A percentile compares a stretch with the other conserved stretches of the same genome.
These are phyloP conservation scores for Dendrocincla tyrannina DNA, from an alignment of 2,797 vertebrate species.

Conservation along the genomic window DNA sequence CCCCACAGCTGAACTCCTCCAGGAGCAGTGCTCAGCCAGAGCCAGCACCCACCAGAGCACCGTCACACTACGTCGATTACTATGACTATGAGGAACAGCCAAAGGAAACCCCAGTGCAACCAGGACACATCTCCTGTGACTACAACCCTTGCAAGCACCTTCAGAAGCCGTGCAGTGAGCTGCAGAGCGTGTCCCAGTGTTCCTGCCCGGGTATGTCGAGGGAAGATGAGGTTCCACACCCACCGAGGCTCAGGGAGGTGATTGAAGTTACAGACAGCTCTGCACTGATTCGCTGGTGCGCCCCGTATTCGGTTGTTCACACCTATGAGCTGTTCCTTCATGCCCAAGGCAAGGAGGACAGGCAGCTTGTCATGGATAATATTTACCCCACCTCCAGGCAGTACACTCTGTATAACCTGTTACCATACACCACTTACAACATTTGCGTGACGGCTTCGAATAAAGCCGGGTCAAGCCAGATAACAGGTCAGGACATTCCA, in stretches of 20 bases:
- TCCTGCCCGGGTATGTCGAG: constrained; percentile 70
- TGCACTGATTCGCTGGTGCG: constrained; percentile 77
- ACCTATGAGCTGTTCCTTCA: constrained; percentile 71
- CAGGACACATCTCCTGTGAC: constrained; percentile 39
- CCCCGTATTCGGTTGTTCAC: constrained; percentile 76
- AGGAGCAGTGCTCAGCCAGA: neutral
- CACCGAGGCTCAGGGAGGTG: constrained; percentile 65
- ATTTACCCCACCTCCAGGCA: constrained; percentile 73
- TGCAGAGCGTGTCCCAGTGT: constrained; percentile 68
- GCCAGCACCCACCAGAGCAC: neutral
- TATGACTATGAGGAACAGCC: neutral
- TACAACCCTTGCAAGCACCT: constrained; percentile 80
- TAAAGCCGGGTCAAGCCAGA: constrained; percentile 69
- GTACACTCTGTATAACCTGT: constrained; percentile 72
- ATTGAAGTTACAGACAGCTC: constrained; percentile 75
- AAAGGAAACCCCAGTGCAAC: neutral
- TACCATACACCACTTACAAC: constrained; percentile 69
- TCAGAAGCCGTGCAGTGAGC: constrained; percentile 75
- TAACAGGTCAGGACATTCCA: neutral
- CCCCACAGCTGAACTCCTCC: neutral
- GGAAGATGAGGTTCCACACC: constrained; percentile 69
- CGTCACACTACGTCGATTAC: constrained; percentile 33
- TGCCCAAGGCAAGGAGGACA: neutral
- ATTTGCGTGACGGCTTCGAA: constrained; percentile 76
- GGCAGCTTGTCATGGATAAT: constrained; percentile 48